A percentile compares a stretch with the other conserved stretches of the same genome.
phyloP scores from a whole-genome alignment of 2,113 vertebrate species.

The Barnardius zonarius region DNA sequence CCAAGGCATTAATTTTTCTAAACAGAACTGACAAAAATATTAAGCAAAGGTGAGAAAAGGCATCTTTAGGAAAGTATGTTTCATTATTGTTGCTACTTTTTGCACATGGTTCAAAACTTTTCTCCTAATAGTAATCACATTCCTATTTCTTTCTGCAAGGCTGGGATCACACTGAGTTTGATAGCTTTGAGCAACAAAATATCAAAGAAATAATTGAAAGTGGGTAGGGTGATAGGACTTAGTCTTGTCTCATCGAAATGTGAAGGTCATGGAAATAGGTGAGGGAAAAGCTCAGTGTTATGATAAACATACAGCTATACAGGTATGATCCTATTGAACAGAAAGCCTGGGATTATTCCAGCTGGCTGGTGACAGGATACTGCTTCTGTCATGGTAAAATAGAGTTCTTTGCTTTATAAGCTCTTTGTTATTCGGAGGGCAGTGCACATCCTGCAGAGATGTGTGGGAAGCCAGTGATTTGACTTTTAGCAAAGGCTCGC shows the following conservation, averaged over 20 bases:
- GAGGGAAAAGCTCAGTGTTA: background rate
- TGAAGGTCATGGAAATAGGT: background rate
- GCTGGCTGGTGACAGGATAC: background rate
- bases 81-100: background rate
- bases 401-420: background rate
- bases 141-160: background rate
- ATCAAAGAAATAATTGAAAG: background rate
- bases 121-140: background rate
- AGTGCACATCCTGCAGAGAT: background rate
- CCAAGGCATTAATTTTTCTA: constrained; percentile 52
- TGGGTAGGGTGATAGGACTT: background rate
- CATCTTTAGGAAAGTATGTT: constrained; percentile 13
- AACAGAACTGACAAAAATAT: constrained; percentile 56
- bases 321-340: background rate
- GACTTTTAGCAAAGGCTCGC: background rate
- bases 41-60: constrained; percentile 50
- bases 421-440: background rate
- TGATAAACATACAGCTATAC: background rate
- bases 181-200: constrained; percentile 21
- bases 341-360: background rate
- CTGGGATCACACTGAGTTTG: background rate
- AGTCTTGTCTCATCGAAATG: background rate
- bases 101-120: background rate
- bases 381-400: background rate
- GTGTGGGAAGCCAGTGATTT: background rate